Percentiles rank a stretch among this genome's conserved stretches.
These are phyloP conservation scores for Polydrusus pterygomalis DNA, from an alignment of 2,888 invertebrate genomes.

Conservation along the genomic window DNA sequence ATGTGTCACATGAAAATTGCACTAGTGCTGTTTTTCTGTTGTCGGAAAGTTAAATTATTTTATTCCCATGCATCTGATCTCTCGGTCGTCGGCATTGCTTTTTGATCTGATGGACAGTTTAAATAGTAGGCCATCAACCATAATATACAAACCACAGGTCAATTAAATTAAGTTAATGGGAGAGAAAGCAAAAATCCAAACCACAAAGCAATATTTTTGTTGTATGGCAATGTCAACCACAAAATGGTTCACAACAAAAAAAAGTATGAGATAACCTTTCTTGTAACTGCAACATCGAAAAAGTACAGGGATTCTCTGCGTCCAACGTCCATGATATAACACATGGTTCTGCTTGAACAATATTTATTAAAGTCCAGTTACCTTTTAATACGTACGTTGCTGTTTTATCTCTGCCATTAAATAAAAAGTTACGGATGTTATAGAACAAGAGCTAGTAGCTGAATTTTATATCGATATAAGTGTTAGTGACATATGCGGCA, in stretches of 20 bases:
- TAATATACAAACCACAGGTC: background rate
- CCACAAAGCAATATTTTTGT: background rate
- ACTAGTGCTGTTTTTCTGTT: too few relatives aligned
- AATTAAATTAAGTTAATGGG: background rate
- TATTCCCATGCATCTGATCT: too few relatives aligned
- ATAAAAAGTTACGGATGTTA: too few relatives aligned
- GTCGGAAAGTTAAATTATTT: too few relatives aligned
- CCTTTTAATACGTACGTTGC: background rate
- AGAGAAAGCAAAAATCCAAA: constrained; percentile 11
- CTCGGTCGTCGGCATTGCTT: too few relatives aligned
- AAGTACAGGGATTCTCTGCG: constrained; percentile 3
- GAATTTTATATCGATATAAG: too few relatives aligned
- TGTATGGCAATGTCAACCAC: background rate
- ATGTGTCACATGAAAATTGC: too few relatives aligned
- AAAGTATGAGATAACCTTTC: background rate
- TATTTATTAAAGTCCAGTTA: background rate
- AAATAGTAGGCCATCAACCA: background rate
- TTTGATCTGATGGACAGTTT: background rate
- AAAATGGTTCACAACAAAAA: background rate
- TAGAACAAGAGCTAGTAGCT: too few relatives aligned
- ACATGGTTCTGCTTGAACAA: background rate
- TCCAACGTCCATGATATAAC: background rate
- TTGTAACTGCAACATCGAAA: background rate
- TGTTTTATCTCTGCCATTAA: too few relatives aligned
- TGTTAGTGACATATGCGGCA: too few relatives aligned